phyloP scores from a whole-genome alignment of 2,113 vertebrate genomes.

The Amphilophus citrinellus region DNA sequence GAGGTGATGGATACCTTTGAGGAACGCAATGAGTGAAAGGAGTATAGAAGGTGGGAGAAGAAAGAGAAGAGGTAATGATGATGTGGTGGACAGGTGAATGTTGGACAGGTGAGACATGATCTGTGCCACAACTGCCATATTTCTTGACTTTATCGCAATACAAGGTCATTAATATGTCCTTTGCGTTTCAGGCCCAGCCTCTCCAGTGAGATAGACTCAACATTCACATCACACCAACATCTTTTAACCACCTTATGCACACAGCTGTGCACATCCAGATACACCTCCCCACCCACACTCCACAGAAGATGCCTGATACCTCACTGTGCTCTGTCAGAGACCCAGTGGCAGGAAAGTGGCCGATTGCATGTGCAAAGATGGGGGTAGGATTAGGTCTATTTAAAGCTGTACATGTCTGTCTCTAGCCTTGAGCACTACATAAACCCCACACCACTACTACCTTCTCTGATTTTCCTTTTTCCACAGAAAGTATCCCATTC shows the following conservation, averaged over 20 bases:
- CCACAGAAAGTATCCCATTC: conserved; percentile 58
- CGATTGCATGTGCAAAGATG: conserved; percentile 62
- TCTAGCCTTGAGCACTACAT: conserved; percentile 60
- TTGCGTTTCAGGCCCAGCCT: conserved; percentile 40
- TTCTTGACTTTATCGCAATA: conserved; percentile 23
- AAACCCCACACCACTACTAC: conserved; percentile 18
- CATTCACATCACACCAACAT: conserved; percentile 50
- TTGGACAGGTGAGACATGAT: conserved; percentile 47
- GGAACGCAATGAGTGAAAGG: conserved; percentile 49
- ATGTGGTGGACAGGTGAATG: conserved; percentile 53
- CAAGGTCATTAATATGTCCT: conserved; percentile 56
- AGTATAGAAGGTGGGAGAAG: conserved; percentile 34
- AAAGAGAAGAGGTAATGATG: conserved; percentile 40
- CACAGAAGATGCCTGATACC: conserved; percentile 45
- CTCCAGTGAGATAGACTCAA: conserved; percentile 3
- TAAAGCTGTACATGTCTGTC: conserved; percentile 71
- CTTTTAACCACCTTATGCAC: background rate
- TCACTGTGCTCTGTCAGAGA: conserved; percentile 54
- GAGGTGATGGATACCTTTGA: conserved; percentile 55
- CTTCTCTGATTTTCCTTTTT: conserved; percentile 23
- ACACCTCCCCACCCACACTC: conserved; percentile 30
- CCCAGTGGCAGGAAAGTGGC: conserved; percentile 67
- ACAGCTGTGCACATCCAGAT: conserved; percentile 23
- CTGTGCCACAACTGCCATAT: background rate
- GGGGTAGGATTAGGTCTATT: conserved; percentile 79